Evolutionary conservation across 1,140 invertebrate species (phyloP), one percentile per base, ranked within the genome.

Genomic region (Cotesia glomerata): DNA sequence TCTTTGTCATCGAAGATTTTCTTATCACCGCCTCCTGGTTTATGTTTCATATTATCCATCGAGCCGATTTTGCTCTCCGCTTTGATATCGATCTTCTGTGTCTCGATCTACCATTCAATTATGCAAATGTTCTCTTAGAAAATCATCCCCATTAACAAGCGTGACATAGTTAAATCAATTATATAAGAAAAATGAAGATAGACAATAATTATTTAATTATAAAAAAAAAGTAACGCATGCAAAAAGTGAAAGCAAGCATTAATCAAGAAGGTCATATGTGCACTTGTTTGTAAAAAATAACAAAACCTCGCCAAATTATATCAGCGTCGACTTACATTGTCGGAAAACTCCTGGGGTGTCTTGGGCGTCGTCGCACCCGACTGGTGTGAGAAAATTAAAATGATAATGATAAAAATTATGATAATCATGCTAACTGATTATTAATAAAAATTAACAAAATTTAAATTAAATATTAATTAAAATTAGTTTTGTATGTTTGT

Each of bases 1-100:
- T 95, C 94, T 87, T 94, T 96, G 88, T 97, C 95, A 83, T 97
- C 95, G 86, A 97, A 98, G 81, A 97, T 96, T 88, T 95, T 95
- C 85, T 94, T 93, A 68, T 95, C 95, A 49, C 97, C 97, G 67
- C 97, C 97, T 69, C 96, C 95, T 58, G 97, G 95, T 87, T 91
- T 94, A 88, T 99, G 93, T 84, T 96, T 95, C 69, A 97, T 92
- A 86, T 99, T 98, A 82, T 97, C 95, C 88, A 98, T 82, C 26
- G 96, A 98, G 65, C 95, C 95, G 75, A 98, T 89, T 88, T 95
- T 95, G 86, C 93, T 95, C 85, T 94, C 91, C 71, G 92, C 94
- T 86, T 95, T 94, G 82, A 95, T 90, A 78, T 95, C 93, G 85
- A 96, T 83, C 88, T 95, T 95, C 87, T 94, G 92, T 79, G 90